Conservation (phyloP, 2,888 invertebrate species). For the Andrena praecox region DNA sequence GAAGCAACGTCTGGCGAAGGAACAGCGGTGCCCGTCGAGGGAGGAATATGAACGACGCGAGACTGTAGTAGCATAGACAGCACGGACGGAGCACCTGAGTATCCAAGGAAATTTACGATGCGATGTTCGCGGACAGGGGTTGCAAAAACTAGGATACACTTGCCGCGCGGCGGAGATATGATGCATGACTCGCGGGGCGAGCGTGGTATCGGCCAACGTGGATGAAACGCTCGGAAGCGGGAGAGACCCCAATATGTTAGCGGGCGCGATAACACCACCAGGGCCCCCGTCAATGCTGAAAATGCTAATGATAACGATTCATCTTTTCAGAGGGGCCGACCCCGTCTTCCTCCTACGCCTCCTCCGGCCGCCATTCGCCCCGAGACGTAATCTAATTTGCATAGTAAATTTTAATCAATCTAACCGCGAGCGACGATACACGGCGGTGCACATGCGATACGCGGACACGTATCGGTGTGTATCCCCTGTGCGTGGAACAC, state of each 20-base stretch:
- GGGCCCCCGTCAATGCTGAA: conserved; percentile 47
- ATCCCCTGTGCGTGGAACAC: conserved; percentile 27
- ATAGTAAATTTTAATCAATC: conserved; percentile 79
- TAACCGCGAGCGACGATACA: conserved; percentile 69
- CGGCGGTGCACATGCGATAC: not conserved
- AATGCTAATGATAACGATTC: conserved; percentile 63
- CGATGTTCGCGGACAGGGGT: not conserved
- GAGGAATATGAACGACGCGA: not conserved
- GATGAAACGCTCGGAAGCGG: not conserved
- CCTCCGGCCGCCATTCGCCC: conserved; percentile 32
- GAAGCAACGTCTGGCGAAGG: not conserved
- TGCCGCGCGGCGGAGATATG: conserved; percentile 5
- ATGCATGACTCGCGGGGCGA: not conserved
- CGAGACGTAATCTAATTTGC: conserved; percentile 76
- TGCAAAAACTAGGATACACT: conserved; percentile 1
- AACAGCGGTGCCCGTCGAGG: not conserved
- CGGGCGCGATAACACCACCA: conserved; percentile 42
- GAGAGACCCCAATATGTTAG: conserved; percentile 23
- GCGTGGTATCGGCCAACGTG: not conserved
- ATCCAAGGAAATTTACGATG: too few relatives aligned
- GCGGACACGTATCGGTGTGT: conserved; percentile 24
- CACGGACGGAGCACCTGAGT: not conserved
- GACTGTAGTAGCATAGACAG: too few relatives aligned
- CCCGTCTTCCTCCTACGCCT: conserved; percentile 34
- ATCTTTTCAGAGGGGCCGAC: conserved; percentile 51